Base-by-base conservation (phyloP, 1,140 invertebrate species). In the Drosophila seguyi region DNA sequence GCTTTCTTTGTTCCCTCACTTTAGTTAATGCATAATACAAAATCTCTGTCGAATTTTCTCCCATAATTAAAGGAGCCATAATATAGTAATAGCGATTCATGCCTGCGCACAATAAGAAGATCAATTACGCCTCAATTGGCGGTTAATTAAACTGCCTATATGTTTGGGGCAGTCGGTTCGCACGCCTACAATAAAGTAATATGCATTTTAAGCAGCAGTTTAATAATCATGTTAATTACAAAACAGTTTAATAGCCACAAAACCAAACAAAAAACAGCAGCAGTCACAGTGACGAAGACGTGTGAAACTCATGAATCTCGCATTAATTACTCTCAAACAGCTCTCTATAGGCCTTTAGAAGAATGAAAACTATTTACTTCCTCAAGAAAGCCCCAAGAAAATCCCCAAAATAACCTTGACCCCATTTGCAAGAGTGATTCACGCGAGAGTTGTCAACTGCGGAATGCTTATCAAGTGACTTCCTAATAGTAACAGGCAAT, bases 201-300 rank as follows among this genome's bases (percentile, higher is more conserved):
- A 73, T 73, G 67, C 66, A 73, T 71, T 72, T 72, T 72, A 73
- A 73, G 36, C 53, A 73, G 69, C 50, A 71, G 34, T 66, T 67
- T 68, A 67, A 67, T 68, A 68, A 68, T 42, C 62, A 68, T 68
- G 62, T 73, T 72, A 73, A 72, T 73, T 73, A 29, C 69, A 73
- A 73, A 73, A 72, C 69, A n/a, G 53, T 59, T 48, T 50, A 72
- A 59, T 72, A 55, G 36, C 63, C 41, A 36, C 29, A 8, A 18
- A 36, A 27, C n/a, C 29, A 38, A 36, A n/a, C 27, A 31, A 47
- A 38, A 16, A 48, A 45, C 7, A n/a, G 0, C 42, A 41, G 27
- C 2, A n/a, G 16, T 8, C 16, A 18, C 38, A 16, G 22, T 4
- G 60, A 65, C 16, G 11, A 71, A 72, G 67, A 72, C 53, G 68